A percentile compares a stretch with the other conserved stretches of the same genome.
phyloP scores from a whole-genome alignment of 2,113 vertebrate genomes.

The Apteryx mantelli region DNA sequence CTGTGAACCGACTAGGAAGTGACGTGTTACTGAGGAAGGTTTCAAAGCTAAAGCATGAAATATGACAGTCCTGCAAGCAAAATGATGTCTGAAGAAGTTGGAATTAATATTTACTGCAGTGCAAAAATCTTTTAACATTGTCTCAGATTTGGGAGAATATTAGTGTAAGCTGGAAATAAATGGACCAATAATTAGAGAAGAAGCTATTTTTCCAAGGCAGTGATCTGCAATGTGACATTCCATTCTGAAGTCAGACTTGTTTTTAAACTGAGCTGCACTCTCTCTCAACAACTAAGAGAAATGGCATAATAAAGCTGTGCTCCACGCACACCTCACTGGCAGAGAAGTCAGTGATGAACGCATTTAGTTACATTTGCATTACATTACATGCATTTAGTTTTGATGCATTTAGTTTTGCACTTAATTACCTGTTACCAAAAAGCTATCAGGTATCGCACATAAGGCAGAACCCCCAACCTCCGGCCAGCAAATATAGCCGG shows the following conservation, averaged over 20 bases:
- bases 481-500: not conserved
- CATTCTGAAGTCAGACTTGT: not conserved
- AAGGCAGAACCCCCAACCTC: not conserved
- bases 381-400: too few species aligned
- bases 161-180: not conserved
- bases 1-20: not conserved
- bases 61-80: not conserved
- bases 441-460: not conserved
- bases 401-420: too few species aligned
- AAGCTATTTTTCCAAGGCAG: not conserved
- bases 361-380: too few species aligned
- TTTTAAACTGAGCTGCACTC: not conserved
- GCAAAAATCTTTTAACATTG: not conserved
- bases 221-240: not conserved
- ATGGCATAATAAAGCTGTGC: not conserved
- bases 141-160: not conserved
- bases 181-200: not conserved
- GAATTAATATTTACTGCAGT: not conserved
- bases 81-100: not conserved
- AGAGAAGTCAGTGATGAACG: not conserved
- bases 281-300: not conserved
- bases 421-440: not conserved
- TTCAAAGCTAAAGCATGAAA: constrained; percentile 1
- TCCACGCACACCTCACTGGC: not conserved
- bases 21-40: accelerated